phyloP scores from a whole-genome alignment of 2,888 invertebrate species.

The Leptinotarsa rubiginosa region DNA sequence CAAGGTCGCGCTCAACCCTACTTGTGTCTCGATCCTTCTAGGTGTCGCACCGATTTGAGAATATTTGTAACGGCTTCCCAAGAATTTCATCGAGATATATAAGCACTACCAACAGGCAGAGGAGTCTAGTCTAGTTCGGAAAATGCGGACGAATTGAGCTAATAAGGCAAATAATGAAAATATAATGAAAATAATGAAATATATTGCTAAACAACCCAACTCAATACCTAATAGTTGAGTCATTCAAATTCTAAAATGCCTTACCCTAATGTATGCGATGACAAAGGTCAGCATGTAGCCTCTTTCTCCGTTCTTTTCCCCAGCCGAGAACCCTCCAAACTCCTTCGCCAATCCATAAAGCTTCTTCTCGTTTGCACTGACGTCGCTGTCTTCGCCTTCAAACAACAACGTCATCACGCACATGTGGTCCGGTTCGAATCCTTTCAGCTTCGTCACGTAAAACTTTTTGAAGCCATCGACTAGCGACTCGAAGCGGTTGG shows the following conservation, averaged over 20 bases:
- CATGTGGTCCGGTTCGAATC: constrained; percentile 83
- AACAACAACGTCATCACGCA: constrained; percentile 94
- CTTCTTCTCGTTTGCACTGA: constrained; percentile 79
- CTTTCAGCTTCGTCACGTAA: constrained; percentile 89
- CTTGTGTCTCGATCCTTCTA: too few species aligned
- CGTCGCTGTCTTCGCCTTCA: constrained; percentile 83
- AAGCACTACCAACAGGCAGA: too few species aligned
- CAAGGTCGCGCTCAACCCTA: too few species aligned
- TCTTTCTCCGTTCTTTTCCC: constrained; percentile 92
- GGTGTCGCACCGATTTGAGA: too few species aligned
- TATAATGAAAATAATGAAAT: too few species aligned
- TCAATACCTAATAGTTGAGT: too few species aligned
- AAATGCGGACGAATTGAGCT: too few species aligned
- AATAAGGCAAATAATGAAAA: too few species aligned
- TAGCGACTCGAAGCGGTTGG: constrained; percentile 74
- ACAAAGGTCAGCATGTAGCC: constrained; percentile 98
- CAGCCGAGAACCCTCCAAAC: constrained; percentile 88
- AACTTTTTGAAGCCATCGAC: constrained; percentile 86
- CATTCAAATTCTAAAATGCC: constrained; percentile 50
- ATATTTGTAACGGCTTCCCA: too few species aligned
- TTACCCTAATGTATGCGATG: constrained; percentile 95
- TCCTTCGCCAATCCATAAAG: constrained; percentile 83
- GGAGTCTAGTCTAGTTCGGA: too few species aligned
- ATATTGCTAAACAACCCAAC: too few species aligned
- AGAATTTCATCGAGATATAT: too few species aligned